These are phyloP conservation scores for Drosophila anceps DNA, from an alignment of 2,888 invertebrate genomes.

Conservation along the genomic window DNA sequence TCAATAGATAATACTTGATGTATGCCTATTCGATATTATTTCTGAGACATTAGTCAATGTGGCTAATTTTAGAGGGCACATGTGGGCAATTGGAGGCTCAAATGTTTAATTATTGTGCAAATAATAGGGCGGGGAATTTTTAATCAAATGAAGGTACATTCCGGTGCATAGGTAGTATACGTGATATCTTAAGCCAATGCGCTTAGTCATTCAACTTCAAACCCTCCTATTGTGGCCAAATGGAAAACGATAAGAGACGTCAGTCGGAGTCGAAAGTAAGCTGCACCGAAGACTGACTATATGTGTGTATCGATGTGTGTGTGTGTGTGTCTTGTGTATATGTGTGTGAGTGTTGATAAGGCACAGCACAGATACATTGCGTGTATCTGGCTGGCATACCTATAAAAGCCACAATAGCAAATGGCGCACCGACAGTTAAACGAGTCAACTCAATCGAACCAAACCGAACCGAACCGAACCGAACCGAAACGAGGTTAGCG, in stretches of 20 bases:
- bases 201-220: constrained; percentile 37
- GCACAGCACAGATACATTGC: constrained; percentile 17
- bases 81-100: constrained; percentile 28
- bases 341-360: constrained; percentile 36
- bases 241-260: constrained; percentile 46
- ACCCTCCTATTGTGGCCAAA: constrained; percentile 21
- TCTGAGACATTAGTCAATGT: constrained; percentile 16
- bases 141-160: constrained; percentile 14
- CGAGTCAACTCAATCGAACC: constrained; percentile 59
- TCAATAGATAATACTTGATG: constrained; percentile 1
- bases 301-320: constrained; percentile 1
- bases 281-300: constrained; percentile 30
- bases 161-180: not conserved
- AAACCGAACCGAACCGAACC: constrained; percentile 45
- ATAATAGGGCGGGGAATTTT: constrained; percentile 24
- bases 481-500: constrained; percentile 3
- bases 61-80: constrained; percentile 28
- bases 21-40: not conserved
- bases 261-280: constrained; percentile 43
- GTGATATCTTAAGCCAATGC: constrained; percentile 37
- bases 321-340: constrained; percentile 6
- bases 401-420: constrained; percentile 58
- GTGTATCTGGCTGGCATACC: constrained; percentile 33
- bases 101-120: not conserved
- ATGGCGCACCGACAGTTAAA: constrained; percentile 57